Conservation (phyloP, 2,113 vertebrate genomes). For the Ahaetulla prasina region DNA sequence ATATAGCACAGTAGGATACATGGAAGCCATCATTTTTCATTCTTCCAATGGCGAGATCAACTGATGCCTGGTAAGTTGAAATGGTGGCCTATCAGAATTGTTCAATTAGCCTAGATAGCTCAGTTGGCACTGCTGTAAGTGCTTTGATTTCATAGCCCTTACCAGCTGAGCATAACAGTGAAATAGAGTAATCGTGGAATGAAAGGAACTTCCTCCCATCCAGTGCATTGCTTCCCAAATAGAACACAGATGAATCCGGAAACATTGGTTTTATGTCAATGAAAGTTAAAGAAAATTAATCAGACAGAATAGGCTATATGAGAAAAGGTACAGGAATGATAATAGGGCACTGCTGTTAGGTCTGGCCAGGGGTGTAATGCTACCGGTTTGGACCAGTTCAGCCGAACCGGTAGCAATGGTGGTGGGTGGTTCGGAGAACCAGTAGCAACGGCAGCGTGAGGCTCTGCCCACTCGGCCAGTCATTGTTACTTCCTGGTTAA, state of each 20-base stretch:
- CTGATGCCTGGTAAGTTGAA: neutral
- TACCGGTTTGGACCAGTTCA: too few relatives aligned
- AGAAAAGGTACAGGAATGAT: neutral
- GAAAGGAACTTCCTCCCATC: neutral
- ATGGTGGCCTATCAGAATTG: neutral
- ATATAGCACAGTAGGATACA: neutral
- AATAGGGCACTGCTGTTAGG: neutral
- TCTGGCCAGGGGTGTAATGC: too few relatives aligned
- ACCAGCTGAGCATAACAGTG: neutral
- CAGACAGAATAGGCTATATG: neutral
- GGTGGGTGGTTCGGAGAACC: too few relatives aligned
- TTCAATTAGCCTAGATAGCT: neutral
- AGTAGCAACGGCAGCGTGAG: too few relatives aligned
- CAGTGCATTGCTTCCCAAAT: neutral
- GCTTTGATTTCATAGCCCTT: neutral
- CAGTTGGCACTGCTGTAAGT: neutral
- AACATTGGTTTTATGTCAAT: neutral
- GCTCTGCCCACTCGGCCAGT: too few relatives aligned
- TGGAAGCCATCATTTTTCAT: neutral
- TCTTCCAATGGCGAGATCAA: neutral
- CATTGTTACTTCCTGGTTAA: too few relatives aligned
- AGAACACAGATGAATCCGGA: neutral
- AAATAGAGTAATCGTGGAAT: neutral
- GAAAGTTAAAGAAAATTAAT: neutral
- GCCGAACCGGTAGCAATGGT: too few relatives aligned